A percentile compares a stretch with the other conserved stretches of the same genome.
Conservation (phyloP, 2,113 vertebrate genomes). For the Megaceryle maxima region DNA sequence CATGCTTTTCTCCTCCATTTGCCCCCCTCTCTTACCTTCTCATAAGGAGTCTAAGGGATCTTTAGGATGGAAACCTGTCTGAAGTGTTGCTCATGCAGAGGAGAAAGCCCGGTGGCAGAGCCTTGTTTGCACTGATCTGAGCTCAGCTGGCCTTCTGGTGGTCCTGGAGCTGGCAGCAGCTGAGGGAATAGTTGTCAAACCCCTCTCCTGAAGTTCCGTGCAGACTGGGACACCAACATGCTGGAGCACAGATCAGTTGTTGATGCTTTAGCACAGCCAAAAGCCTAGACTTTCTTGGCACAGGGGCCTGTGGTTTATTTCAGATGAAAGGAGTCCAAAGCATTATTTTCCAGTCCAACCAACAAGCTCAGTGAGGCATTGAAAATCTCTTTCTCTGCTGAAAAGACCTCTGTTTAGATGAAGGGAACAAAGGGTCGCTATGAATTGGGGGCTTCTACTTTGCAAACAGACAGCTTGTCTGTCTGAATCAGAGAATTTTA, state of each 20-base stretch:
- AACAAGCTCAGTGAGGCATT: constrained; percentile 29
- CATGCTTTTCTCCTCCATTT: not conserved
- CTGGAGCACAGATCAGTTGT: not conserved
- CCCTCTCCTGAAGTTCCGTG: not conserved
- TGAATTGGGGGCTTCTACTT: not conserved
- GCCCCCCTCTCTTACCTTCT: not conserved
- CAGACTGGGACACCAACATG: not conserved
- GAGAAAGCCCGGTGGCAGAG: not conserved
- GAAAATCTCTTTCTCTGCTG: constrained; percentile 28
- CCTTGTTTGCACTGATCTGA: not conserved
- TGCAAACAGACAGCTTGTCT: not conserved
- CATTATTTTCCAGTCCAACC: constrained; percentile 52
- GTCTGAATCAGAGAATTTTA: not conserved
- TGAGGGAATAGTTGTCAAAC: not conserved
- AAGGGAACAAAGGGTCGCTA: constrained; percentile 29
- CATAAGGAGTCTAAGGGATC: not conserved
- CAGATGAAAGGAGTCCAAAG: constrained; percentile 54
- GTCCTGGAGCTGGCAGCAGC: not conserved
- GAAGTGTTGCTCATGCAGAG: not conserved
- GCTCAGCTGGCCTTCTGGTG: not conserved
- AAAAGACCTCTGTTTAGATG: constrained; percentile 35
- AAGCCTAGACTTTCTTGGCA: constrained; percentile 39
- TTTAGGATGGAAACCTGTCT: not conserved
- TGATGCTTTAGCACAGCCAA: not conserved
- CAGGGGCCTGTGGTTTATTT: constrained; percentile 2